Percentiles rank a stretch among this genome's conserved stretches.
These are phyloP conservation scores for Heptranchias perlo DNA, from an alignment of 2,113 vertebrate species.

Conservation along the genomic window DNA sequence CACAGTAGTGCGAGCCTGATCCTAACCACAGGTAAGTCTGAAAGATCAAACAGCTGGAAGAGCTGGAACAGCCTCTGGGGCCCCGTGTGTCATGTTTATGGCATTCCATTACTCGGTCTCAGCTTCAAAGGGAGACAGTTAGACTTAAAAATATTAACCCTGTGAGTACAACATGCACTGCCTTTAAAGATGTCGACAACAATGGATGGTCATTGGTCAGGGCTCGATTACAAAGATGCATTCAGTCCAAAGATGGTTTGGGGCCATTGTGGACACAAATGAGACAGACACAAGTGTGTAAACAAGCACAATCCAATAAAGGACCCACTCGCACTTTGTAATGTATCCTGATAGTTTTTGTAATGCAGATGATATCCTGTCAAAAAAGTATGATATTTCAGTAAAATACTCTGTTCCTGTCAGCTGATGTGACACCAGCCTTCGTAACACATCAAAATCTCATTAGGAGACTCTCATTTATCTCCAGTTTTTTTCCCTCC, in stretches of 20 bases:
- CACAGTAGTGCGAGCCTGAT: background rate
- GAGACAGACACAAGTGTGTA: background rate
- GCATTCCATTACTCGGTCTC: constrained; percentile 14
- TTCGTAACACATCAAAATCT: background rate
- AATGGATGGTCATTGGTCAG: background rate
- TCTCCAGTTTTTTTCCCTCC: background rate
- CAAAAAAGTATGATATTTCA: background rate
- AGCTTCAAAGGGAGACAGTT: constrained; percentile 23
- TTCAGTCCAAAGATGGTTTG: background rate
- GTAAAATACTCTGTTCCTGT: background rate
- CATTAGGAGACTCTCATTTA: background rate
- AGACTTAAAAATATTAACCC: constrained; percentile 24
- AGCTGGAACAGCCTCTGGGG: background rate
- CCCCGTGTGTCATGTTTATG: constrained; percentile 23
- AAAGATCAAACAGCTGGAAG: constrained; percentile 34
- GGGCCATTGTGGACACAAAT: constrained; percentile 12
- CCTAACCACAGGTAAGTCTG: constrained; percentile 30
- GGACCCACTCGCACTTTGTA: background rate
- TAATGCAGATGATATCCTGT: constrained; percentile 8
- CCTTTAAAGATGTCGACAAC: background rate
- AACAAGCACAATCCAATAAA: constrained; percentile 17
- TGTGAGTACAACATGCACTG: background rate
- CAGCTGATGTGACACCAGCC: background rate
- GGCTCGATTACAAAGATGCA: background rate
- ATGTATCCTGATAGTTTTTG: background rate